Base-by-base conservation (phyloP, 2,797 vertebrate species). In the Lutjanus campechanus region DNA sequence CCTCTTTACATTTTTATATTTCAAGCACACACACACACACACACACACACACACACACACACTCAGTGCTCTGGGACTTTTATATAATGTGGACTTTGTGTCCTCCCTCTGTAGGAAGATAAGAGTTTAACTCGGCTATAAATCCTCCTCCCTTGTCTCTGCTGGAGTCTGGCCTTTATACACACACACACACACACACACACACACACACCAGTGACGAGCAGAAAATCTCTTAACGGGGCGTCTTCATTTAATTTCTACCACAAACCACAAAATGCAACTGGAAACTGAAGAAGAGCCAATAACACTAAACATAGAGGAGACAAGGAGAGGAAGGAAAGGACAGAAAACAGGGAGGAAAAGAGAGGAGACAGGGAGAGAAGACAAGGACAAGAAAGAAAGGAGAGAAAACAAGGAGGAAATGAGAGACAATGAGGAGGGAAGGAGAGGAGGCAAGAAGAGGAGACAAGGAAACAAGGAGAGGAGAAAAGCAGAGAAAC, bases 31-130 rank as follows among this genome's bases (percentile, higher is more conserved):
- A 50, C 56, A 41, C 44, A 49, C 56, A 55, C 76, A 77, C 22
- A 25, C 47, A 56, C 60, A 61, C 17, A 49, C 22, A 51, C 50
- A 74, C 17, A 74, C 60, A 53, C 11, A 49, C 70, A 62, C 43
- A 36, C 40, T 43, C 56, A 17, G 7, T 41, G 59, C 71, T 54
- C 43, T 66, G 69, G 68, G 71, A 72, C 69, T 41, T 86, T 81
- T 82, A 79, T 50, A 76, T 78, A 75, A 83, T 44, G 49, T 86
- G 76, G 46, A 84, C 73, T 82, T 77, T 15, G 79, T 84, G 69
- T 86, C 82, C 84, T 84, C 82, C 73, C 69, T 72, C 76, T 68
- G 75, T 8, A 81, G 77, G 75, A 79, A 73, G 76, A 86, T 89
- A 86, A 86, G 76, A 67, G 50, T 76, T 83, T 60, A 84, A 69